Conservation (phyloP, 1,140 invertebrate species). For the Drosophila fuyamai region DNA sequence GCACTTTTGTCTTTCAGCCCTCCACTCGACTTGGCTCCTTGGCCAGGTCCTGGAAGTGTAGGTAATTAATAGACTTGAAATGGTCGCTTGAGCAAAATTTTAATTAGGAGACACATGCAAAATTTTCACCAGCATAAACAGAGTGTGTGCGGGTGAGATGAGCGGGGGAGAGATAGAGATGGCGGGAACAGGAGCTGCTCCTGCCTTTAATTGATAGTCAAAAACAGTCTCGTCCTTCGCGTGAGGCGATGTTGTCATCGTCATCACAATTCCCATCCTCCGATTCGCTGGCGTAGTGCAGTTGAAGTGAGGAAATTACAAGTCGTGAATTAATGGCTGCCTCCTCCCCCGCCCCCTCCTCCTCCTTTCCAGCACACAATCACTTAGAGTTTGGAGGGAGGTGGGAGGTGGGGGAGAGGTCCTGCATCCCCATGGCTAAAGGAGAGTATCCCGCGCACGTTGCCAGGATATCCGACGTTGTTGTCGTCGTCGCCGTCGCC, state of each 20-base stretch:
- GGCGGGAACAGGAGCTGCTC: not conserved
- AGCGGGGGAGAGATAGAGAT: not conserved
- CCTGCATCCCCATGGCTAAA: constrained; percentile 1
- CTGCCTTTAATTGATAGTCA: constrained; percentile 76
- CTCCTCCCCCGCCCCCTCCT: not conserved
- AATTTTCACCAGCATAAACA: constrained; percentile 32
- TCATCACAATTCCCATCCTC: constrained; percentile 25
- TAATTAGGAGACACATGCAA: constrained; percentile 81
- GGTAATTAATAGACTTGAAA: constrained; percentile 83
- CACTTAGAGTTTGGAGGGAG: constrained; percentile 1
- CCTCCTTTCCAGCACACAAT: constrained; percentile 4
- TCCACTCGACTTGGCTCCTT: constrained; percentile 1
- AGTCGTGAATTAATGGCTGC: constrained; percentile 81
- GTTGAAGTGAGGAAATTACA: constrained; percentile 83
- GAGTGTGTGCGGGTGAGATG: not conserved
- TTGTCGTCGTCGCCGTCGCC: constrained; percentile 45
- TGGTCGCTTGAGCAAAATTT: constrained; percentile 77
- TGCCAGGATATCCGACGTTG: constrained; percentile 78
- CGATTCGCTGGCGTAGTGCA: constrained; percentile 32
- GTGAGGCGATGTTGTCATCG: constrained; percentile 42
- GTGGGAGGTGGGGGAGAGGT: not conserved
- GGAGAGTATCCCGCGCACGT: constrained; percentile 67
- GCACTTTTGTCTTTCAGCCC: constrained; percentile 22
- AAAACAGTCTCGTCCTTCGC: constrained; percentile 55
- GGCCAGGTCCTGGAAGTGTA: constrained; percentile 46